phyloP scores from a whole-genome alignment of 2,888 invertebrate species.

The Heliconius ethilla region DNA sequence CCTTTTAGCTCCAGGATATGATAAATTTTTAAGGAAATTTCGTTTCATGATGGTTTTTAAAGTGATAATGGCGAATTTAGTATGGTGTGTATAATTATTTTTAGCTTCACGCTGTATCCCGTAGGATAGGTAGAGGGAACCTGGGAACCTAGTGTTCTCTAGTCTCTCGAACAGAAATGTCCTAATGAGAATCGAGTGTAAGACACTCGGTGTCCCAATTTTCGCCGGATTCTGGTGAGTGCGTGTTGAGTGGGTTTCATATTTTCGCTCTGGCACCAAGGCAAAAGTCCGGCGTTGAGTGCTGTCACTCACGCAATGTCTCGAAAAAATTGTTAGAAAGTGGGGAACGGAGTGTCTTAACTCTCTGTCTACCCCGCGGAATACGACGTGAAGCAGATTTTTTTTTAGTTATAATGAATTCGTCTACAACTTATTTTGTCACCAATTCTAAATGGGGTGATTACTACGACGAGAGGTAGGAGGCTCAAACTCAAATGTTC shows the following conservation, averaged over 20 bases:
- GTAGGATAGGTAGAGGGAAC: not conserved
- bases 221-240: no score
- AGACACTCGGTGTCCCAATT: no score
- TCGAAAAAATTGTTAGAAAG: no score
- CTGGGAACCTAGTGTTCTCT: not conserved
- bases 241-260: no score
- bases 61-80: not conserved
- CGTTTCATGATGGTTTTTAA: not conserved
- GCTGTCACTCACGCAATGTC: no score
- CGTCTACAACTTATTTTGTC: not conserved
- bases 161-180: no score
- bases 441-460: conserved; percentile 10
- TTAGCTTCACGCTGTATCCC: not conserved
- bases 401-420: not conserved
- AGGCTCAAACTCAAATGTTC: conserved; percentile 10
- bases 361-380: no score
- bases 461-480: not conserved
- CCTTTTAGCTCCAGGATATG: conserved; percentile 30
- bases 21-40: conserved; percentile 21
- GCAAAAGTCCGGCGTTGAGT: no score
- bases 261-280: no score
- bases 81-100: not conserved
- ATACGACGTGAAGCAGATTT: no score
- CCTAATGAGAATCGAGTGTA: no score
- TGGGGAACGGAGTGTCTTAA: no score